Conservation (phyloP, 1,140 invertebrate species). For the Dryas iulia region DNA sequence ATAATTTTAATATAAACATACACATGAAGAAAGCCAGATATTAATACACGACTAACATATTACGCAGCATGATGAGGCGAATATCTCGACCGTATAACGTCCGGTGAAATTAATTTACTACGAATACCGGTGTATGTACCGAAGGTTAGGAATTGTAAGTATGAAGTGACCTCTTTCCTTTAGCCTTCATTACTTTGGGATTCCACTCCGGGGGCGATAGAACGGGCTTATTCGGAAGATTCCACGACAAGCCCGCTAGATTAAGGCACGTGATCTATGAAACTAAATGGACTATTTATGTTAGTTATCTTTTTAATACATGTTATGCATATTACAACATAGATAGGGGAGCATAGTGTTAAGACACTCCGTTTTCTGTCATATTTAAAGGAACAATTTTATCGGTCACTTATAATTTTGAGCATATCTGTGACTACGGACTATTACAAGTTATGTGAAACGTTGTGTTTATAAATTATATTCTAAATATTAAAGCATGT, state of each 20-base stretch:
- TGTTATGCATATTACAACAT: too few species aligned
- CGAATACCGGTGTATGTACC: constrained; percentile 3
- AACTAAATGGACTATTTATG: too few species aligned
- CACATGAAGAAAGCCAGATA: too few species aligned
- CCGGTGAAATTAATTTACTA: constrained; percentile 1
- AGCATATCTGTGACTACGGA: too few species aligned
- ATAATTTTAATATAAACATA: too few species aligned
- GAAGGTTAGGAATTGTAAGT: background rate
- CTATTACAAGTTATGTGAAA: too few species aligned
- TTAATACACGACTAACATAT: background rate
- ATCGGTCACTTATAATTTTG: too few species aligned
- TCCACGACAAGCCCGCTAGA: background rate
- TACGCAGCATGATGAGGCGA: background rate
- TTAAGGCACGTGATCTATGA: background rate
- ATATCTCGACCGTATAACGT: background rate
- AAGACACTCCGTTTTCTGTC: background rate
- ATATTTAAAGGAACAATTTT: background rate
- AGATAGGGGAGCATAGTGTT: background rate
- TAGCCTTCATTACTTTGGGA: background rate
- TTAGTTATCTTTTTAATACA: too few species aligned
- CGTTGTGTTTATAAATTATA: too few species aligned
- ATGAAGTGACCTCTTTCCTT: constrained; percentile 1
- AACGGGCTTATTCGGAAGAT: background rate
- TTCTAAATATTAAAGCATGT: too few species aligned
- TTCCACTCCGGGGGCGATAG: background rate